Evolutionary conservation across 2,888 invertebrate species (phyloP).

Genomic region (Tupiocoris notatus): DNA sequence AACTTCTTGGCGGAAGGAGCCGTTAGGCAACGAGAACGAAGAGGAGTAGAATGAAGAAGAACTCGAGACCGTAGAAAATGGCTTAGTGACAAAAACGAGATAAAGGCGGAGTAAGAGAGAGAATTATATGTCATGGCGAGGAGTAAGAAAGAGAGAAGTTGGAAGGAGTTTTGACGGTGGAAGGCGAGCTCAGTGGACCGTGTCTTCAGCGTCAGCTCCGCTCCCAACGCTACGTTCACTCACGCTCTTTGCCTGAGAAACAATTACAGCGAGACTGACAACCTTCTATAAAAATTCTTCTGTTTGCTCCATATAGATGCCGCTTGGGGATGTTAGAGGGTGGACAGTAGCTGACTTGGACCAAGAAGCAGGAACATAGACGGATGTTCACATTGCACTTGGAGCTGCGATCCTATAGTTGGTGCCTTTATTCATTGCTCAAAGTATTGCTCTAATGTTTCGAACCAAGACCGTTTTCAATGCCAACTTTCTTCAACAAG

Average conservation of each 20-base stretch:
- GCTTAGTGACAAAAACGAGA: conserved; percentile 42
- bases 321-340: background rate
- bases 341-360: too few species aligned
- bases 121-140: background rate
- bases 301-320: conserved; percentile 30
- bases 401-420: too few species aligned
- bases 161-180: background rate
- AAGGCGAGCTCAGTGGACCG: conserved; percentile 25
- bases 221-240: conserved; percentile 9
- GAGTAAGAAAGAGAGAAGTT: background rate
- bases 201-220: conserved; percentile 32
- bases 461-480: too few species aligned
- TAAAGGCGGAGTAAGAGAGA: conserved; percentile 6
- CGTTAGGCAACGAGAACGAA: background rate
- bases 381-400: too few species aligned
- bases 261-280: conserved; percentile 25
- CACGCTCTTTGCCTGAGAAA: conserved; percentile 10
- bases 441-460: too few species aligned
- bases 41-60: conserved; percentile 19
- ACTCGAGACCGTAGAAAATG: conserved; percentile 33
- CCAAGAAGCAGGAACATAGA: too few species aligned
- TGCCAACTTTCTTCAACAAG: too few species aligned
- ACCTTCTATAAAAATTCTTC: conserved; percentile 31
- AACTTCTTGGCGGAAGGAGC: background rate
- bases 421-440: too few species aligned